Evolutionary conservation across 2,113 vertebrate genomes (phyloP).

Genomic region (Hemicordylus capensis): DNA sequence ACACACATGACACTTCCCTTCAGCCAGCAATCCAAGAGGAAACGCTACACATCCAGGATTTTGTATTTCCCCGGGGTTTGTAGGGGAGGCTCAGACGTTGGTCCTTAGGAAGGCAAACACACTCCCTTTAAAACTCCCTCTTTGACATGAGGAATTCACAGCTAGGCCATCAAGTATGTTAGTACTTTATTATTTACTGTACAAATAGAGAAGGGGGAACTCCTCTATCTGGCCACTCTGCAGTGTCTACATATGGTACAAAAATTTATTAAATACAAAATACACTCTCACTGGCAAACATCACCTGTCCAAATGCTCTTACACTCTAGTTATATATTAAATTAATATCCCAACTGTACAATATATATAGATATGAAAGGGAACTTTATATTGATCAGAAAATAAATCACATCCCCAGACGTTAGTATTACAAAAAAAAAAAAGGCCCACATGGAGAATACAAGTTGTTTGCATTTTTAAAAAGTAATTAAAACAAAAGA

Average conservation of each 20-base stretch:
- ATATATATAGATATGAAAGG: slow-evolving; percentile 66
- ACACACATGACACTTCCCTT: too few relatives aligned
- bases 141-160: accelerated
- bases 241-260: slow-evolving; percentile 35
- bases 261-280: slow-evolving; percentile 70
- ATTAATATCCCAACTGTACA: slow-evolving; percentile 75
- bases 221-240: slow-evolving; percentile 8
- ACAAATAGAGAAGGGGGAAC: slow-evolving; percentile 26
- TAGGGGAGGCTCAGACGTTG: too few relatives aligned
- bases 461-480: neutral
- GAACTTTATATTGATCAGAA: slow-evolving; percentile 33
- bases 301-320: slow-evolving; percentile 35
- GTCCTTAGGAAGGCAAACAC: too few relatives aligned
- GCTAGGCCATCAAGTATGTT: slow-evolving; percentile 31
- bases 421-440: slow-evolving; percentile 51
- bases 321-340: slow-evolving; percentile 70
- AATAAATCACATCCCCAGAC: slow-evolving; percentile 25
- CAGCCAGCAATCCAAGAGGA: neutral
- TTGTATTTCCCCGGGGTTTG: neutral
- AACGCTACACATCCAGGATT: neutral
- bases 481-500: neutral
- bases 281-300: slow-evolving; percentile 1
- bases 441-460: neutral
- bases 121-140: neutral
- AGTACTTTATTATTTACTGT: slow-evolving; percentile 72